Evolutionary conservation across 2,113 vertebrate species (phyloP), one percentile per base, ranked within the genome.

Genomic region (Daboia siamensis): DNA sequence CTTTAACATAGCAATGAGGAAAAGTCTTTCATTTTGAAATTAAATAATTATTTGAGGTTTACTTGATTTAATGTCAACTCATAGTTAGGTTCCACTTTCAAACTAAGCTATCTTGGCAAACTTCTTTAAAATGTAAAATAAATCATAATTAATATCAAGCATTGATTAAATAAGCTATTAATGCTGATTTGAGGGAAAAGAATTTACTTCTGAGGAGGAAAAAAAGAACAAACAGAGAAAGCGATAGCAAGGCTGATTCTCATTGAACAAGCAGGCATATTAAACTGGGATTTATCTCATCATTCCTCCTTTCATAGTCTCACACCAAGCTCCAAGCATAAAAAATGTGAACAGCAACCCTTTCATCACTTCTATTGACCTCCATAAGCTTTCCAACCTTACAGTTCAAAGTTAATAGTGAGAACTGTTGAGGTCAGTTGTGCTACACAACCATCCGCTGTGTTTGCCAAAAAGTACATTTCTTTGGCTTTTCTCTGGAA

Each of bases 341-440:
- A 91, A 33, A 51, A 51, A n/a, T 51, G 20, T 51, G 26, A 86
- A 39, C 44, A 88, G 3, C 39, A 61, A 33, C 33, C 59, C 33
- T 55, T 48, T 56, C 13, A 64, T 39, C 87, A 80, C 88, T 87
- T 91, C 39, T 61, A 80, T 89, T 56, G 24, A 92, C 33, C 33
- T 20, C 91, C 39, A 12, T 33, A 84, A 26, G 24, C 46, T 1
- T 44, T 12, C 24, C 0, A 0, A 1, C 7, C 20, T 80, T 59
- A 90, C 20, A 91, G 61, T 33, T 87, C 88, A 90, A 23, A 52
- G 4, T 0, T 5, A 88, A 33, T 10, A 24, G 0, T 26, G 44
- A 33, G 48, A 93, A 4, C 9, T 21, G 20, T n/a, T 4, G 51
- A 93, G 56, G 33, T 13, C 9, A 55, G 57, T 89, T 44, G 13